Evolutionary conservation across 92 coral and sea anemone genomes (phyloP), one percentile per base, ranked within the genome.

Genomic region (Umimayanthus kanabou): DNA sequence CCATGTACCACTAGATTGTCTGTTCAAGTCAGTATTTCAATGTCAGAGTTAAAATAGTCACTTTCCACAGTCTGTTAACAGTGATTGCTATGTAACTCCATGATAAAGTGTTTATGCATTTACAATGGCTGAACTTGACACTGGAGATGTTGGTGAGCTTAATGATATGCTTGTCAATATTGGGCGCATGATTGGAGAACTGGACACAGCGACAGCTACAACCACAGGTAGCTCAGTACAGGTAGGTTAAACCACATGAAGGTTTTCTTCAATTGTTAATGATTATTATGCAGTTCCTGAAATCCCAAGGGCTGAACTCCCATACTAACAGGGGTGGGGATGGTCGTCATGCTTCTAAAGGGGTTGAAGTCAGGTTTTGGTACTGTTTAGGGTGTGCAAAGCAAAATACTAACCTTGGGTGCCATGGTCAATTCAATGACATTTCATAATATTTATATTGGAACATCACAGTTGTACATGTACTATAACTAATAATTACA

Each of bases 111-210:
- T 25, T 80, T 53, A 45, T 29, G 14, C 1, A 25, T 20, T 64
- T 22, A 81, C 47, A n/a, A 81, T 81, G 85, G 70, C 74, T 18
- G 75, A 64, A n/a, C 37, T 47, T 39, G 25, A 20, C 45, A 47
- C 78, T 70, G 87, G 65, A 29, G 87, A 83, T 70, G 69, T 83
- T 15, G 76, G 87, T 25, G 96, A 94, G 78, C 82, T 94, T 55
- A 94, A 77, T 42, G 67, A 88, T 67, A 86, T 94, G 81, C 85
- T 94, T 49, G 82, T 88, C 26, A 89, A 80, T 50, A 75, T 94
- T 53, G 93, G 94, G n/a, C 92, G 90, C 39, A 84, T 94, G 84
- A 94, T 94, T 81, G 96, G 95, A 16, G 96, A 94, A 75, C 91
- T 94, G 25, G 93, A 94, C 85, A 80, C 93, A 65, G 78, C 40